These are phyloP conservation scores for Gryllus longicercus DNA, from an alignment of 2,888 invertebrate species.

Conservation along the genomic window DNA sequence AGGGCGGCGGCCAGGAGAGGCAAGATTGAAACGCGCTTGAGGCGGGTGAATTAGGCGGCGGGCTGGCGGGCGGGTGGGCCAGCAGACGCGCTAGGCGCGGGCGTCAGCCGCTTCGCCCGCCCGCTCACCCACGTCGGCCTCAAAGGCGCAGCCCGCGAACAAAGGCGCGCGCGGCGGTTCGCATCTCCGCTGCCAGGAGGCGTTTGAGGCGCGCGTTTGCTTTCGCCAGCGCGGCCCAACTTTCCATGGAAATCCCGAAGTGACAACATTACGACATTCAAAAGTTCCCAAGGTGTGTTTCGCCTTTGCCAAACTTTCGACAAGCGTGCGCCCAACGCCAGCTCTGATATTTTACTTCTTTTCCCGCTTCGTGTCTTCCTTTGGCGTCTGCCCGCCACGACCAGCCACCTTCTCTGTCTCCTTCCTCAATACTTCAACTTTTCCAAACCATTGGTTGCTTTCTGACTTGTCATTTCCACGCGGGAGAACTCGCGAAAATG, in stretches of 20 bases:
- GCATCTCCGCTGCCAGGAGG: too few relatives aligned
- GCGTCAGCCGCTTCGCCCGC: too few relatives aligned
- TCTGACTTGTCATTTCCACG: conserved; percentile 17
- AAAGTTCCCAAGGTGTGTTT: conserved; percentile 8
- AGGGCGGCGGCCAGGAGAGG: too few relatives aligned
- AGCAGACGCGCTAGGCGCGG: too few relatives aligned
- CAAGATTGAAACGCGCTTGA: too few relatives aligned
- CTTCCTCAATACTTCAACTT: not conserved
- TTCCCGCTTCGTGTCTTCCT: conserved; percentile 17
- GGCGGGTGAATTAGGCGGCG: too few relatives aligned
- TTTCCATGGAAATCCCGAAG: not conserved
- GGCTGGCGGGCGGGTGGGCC: too few relatives aligned
- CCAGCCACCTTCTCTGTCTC: not conserved
- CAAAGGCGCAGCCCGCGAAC: too few relatives aligned
- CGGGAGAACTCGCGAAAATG: not conserved
- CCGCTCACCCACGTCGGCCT: too few relatives aligned
- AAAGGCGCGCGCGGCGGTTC: too few relatives aligned
- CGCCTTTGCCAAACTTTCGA: not conserved
- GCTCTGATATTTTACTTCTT: not conserved
- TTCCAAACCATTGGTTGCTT: conserved; percentile 17
- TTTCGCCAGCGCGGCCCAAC: not conserved
- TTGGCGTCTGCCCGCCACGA: not conserved
- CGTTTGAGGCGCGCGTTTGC: not conserved
- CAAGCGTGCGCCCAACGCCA: not conserved
- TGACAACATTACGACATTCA: conserved; percentile 17